Evolutionary conservation across 2,113 vertebrate genomes (phyloP), one percentile per base, ranked within the genome.

Genomic region (Noturus placidus): DNA sequence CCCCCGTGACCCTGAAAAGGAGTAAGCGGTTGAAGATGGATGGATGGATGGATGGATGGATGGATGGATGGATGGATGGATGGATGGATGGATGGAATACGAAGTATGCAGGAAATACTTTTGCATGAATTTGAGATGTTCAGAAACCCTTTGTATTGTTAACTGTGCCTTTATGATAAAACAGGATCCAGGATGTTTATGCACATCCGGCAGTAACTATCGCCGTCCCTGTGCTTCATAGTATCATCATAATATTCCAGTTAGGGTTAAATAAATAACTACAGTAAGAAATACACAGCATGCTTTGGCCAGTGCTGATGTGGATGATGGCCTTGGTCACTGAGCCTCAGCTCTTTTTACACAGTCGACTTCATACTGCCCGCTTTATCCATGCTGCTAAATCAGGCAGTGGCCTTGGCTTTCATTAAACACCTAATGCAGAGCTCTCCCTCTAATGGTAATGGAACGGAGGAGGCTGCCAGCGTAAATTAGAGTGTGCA

Each of bases 381-480:
- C 54, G 35, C 52, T 57, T 85, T 74, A n/a, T 22, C 82, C 52
- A 74, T 72, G 79, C 77, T 69, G 33, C 83, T 94, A 95, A 95
- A 95, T 95, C 94, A 95, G 92, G 90, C 91, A 90, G 91, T 88
- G 91, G 93, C 93, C 88, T 87, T 88, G 92, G 94, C 93, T 93
- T 95, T 95, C 93, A 95, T 95, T 94, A 95, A 93, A 95, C 93
- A 94, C 94, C 93, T 95, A 94, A 95, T 94, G 94, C 94, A 94
- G 92, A 92, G 92, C 93, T 94, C 94, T 92, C 93, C 91, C 92
- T 95, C 93, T 95, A 95, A 95, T 95, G 95, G 94, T 94, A 95
- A 95, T 95, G 92, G 94, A 95, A 95, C 91, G 89, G 87, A 87
- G 88, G 91, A 91, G 69, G 83, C 84, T 80, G 87, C 85, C 86